Percentiles rank a stretch among this genome's conserved stretches.
Conservation (phyloP, 2,888 invertebrate genomes). For the Polydesmus complanatus region DNA sequence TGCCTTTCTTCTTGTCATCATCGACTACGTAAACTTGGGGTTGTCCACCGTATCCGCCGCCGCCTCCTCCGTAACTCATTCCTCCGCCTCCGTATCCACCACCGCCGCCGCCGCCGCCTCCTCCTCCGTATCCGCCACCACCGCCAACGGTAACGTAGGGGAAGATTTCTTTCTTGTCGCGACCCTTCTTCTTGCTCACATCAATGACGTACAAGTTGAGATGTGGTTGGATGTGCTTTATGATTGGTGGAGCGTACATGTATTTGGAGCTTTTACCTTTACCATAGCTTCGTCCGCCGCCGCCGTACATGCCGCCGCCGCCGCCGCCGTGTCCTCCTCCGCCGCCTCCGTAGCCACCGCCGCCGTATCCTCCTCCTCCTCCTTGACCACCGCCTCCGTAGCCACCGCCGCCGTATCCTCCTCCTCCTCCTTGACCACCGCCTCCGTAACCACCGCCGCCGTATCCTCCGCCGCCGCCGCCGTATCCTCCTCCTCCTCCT, state of each 20-base stretch:
- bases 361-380: slow-evolving; percentile 1
- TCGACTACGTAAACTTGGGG: slow-evolving; percentile 13
- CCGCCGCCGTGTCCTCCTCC: slow-evolving; percentile 8
- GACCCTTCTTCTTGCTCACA: slow-evolving; percentile 11
- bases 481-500: neutral
- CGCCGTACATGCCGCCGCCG: neutral
- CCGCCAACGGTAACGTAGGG: slow-evolving; percentile 13
- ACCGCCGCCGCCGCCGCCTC: slow-evolving; percentile 8
- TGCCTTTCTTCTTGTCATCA: slow-evolving; percentile 9
- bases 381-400: neutral
- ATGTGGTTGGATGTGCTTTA: slow-evolving; percentile 17
- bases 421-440: neutral
- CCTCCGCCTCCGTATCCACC: slow-evolving; percentile 5
- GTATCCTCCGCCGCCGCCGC: slow-evolving; percentile 1
- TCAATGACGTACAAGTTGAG: slow-evolving; percentile 14
- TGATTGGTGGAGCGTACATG: slow-evolving; percentile 11
- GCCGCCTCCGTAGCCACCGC: neutral
- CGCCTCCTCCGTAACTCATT: slow-evolving; percentile 1
- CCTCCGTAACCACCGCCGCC: slow-evolving; percentile 6
- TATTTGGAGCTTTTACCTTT: slow-evolving; percentile 11
- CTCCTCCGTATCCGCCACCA: slow-evolving; percentile 8
- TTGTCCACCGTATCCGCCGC: neutral
- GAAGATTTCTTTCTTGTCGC: slow-evolving; percentile 9
- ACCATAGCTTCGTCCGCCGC: neutral
- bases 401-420: neutral